Evolutionary conservation across 64 coral and sea anemone species (phyloP), one percentile per base, ranked within the genome.

Genomic region (Exaiptasia diaphana): DNA sequence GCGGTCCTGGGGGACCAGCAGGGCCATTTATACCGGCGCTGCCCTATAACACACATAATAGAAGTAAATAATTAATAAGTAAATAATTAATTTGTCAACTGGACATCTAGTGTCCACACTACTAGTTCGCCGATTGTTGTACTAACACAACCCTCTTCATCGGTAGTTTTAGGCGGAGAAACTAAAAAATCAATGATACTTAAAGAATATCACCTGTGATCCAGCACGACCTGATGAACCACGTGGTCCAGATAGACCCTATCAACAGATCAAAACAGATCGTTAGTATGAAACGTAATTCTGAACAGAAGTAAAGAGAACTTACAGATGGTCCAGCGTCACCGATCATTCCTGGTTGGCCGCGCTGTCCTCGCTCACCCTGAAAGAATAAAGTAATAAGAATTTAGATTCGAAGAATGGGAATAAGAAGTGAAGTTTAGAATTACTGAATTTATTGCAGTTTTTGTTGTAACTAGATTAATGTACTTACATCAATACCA

Each of bases 361-460:
- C 69, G n/a, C 44, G 69, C 41, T 20, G 17, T 73, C 69, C 69
- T 30, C 69, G 69, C 44, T 73, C 69, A 26, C 69, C 69, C 69
- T 73, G 39, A 22, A 49, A 23, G 41, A 10, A 46, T 15, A 21
- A 10, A 30, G 9, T 6, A 59, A 20, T 35, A 31, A 62, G 14
- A 62, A 27, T 21, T 38, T 35, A 2, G 21, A 4, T 65, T 65
- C 13, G 12, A 35, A 73, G 10, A 2, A 2, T 71, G 24, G 2
- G 21, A 23, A 10, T 15, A 34, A 23, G 13, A 41, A 72, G 38
- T 32, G 29, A 43, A 73, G 15, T 12, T 34, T 34, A 15, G 17
- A 67, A 67, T 8, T 1, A 73, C 15, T 0, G 28, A n/a, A 13
- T 4, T 48, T 8, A 73, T 73, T 9, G 41, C 1, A 15, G n/a